Base-by-base conservation (phyloP, 2,113 vertebrate species). In the Cnemophilus loriae region DNA sequence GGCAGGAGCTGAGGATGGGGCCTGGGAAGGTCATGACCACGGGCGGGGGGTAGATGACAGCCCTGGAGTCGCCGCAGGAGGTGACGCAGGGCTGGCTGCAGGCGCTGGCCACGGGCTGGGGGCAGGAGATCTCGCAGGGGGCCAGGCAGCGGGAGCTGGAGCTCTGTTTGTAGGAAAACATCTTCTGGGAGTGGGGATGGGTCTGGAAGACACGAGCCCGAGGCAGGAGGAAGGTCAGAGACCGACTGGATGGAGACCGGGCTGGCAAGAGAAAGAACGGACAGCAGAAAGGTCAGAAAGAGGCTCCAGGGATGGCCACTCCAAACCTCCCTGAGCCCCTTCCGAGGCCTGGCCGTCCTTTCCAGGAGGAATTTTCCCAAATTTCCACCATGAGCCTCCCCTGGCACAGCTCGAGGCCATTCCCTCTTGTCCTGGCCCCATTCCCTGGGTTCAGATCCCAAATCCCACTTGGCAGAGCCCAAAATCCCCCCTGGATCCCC, bases 1-100 rank as follows among this genome's bases (percentile, higher is more conserved):
- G 91, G 16, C 93, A 95, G 63, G 93, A 93, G 85, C 70, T 78
- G 70, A 96, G 91, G 35, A 94, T 75, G 56, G 95, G 95, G 3
- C 94, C 95, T 2, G 95, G 94, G 78, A 96, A 95, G 23, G 82
- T 95, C 10, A 95, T 17, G 37, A 85, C 27, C 41, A 95, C 82
- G 0, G 95, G 93, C 0, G 95, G 93, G 0, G 95, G 95, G 26
- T 87, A 49, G 44, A 96, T 64, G 5, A 93, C 33, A 0, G 95
- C 95, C 33, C 64, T 33, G 0, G 95, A 96, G 44, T 96, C 91
- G 0, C 81, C 68, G 1, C 93, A 96, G 39, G 88, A 93, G 2
- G 82, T 96, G 8, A 94, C 59, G 1, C 93, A 96, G 19, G 91
- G 93, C 55, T 90, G 49, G 73, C 0, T 95, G n/a, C 93, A 95